Conservation (phyloP, 2,113 vertebrate genomes). For the Pongo pygmaeus region DNA sequence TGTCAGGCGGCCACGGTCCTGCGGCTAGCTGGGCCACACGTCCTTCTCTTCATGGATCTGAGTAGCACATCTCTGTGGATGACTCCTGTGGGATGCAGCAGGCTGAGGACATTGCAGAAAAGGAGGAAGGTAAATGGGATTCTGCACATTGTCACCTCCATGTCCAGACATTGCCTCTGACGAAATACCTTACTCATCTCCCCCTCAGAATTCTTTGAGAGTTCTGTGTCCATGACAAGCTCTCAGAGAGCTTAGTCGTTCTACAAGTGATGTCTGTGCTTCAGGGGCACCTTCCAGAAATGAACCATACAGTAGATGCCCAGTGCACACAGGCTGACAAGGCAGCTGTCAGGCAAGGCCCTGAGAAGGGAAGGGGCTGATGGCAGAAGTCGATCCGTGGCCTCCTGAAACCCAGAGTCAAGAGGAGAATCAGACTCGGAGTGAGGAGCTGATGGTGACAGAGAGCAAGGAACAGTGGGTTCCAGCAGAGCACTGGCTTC, state of each 20-base stretch:
- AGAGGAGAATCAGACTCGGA: neutral
- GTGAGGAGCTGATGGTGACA: neutral
- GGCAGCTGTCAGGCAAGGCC: too few species aligned
- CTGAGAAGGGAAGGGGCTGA: neutral
- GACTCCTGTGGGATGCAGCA: neutral
- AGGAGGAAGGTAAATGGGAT: too few species aligned
- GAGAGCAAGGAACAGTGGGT: neutral
- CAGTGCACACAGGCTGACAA: too few species aligned
- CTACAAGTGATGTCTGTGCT: neutral
- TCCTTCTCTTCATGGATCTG: neutral
- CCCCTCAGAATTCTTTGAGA: neutral
- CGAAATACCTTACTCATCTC: too few species aligned
- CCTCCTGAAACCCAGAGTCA: accelerated
- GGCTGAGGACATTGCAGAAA: neutral
- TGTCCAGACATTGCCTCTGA: neutral
- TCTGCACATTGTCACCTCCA: neutral
- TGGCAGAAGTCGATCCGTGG: too few species aligned
- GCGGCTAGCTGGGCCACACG: neutral
- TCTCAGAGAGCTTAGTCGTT: neutral
- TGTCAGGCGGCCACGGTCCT: neutral
- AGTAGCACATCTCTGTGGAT: neutral
- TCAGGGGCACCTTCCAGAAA: neutral
- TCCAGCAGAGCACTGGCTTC: neutral
- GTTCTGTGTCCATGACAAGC: neutral
- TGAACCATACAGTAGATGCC: neutral